phyloP scores from a whole-genome alignment of 92 coral and sea anemone species.

The Actinostola sp. region DNA sequence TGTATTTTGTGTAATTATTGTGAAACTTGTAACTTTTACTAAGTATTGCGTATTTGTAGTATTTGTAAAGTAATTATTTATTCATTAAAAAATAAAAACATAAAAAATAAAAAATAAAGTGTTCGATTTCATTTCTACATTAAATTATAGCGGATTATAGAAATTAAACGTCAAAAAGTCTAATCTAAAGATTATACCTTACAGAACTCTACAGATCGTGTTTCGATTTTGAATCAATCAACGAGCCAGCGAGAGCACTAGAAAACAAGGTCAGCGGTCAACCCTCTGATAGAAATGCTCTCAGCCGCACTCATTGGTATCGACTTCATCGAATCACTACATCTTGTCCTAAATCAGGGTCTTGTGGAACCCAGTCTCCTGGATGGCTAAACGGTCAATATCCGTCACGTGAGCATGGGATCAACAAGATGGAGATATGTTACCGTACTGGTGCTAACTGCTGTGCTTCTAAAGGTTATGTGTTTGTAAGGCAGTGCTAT shows the following conservation, averaged over 20 bases:
- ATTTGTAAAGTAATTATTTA: no score
- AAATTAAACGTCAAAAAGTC: background rate
- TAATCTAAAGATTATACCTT: background rate
- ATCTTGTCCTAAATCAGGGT: conserved; percentile 22
- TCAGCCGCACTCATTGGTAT: conserved; percentile 19
- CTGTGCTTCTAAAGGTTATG: conserved; percentile 16
- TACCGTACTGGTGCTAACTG: conserved; percentile 33
- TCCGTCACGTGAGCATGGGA: conserved; percentile 44
- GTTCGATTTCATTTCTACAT: background rate
- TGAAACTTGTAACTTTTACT: no score
- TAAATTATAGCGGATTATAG: background rate
- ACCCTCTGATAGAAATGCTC: conserved; percentile 16
- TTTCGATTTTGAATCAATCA: background rate
- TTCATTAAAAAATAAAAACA: no score
- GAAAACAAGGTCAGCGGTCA: conserved; percentile 9
- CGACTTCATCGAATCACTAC: conserved; percentile 11
- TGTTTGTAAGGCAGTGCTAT: conserved; percentile 38
- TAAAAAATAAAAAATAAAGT: no score
- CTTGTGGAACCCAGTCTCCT: conserved; percentile 63
- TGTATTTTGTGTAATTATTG: no score
- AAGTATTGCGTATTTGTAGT: no score
- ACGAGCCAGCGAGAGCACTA: conserved; percentile 6
- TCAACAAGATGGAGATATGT: conserved; percentile 13
- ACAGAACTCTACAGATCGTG: conserved; percentile 10
- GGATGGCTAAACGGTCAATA: conserved; percentile 56